Evolutionary conservation across 2,888 invertebrate genomes (phyloP), one percentile per base, ranked within the genome.

Genomic region (Tipula helvola): DNA sequence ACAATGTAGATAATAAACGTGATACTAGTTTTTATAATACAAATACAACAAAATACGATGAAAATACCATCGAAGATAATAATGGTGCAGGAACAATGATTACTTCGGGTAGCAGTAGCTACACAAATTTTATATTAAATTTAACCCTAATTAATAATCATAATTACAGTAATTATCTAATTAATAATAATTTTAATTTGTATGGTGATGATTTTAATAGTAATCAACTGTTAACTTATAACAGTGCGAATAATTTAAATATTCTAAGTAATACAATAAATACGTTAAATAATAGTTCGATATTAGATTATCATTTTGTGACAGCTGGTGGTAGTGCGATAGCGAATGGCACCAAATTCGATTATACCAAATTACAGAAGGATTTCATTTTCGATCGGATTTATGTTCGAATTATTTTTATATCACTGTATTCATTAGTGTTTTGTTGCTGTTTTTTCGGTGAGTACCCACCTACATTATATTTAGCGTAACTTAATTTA

Each of bases 361-460:
- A 84, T 84, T 84, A 71, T 12, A 71, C 71, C 71, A 71, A 71
- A 10, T 71, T 86, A n/a, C 86, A 93, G 87, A 93, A 94, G 88
- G 95, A 95, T 87, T 96, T 95, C 90, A 95, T 96, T 89, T 96
- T 95, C 89, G 96, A 96, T 90, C 93, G 95, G 89, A 93, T 93
- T 86, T 95, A 96, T 90, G 94, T 96, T 87, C 93, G 94, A 89
- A 93, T 95, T 86, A 93, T 96, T 89, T 96, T 96, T 91, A 95
- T 96, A 89, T 94, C 94, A 0, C 92, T 96, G 41, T 96, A 96
- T 90, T 94, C 95, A 1, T 91, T 96, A 88, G 96, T 96, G 28
- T 96, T 96, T 91, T 95, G 96, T 91, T 95, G 95, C 89, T 96
- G 96, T 90, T 96, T 96, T 91, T 95, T 96, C 89, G 96, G 96